Conservation (phyloP, 2,797 vertebrate genomes). For the Limosa lapponica region DNA sequence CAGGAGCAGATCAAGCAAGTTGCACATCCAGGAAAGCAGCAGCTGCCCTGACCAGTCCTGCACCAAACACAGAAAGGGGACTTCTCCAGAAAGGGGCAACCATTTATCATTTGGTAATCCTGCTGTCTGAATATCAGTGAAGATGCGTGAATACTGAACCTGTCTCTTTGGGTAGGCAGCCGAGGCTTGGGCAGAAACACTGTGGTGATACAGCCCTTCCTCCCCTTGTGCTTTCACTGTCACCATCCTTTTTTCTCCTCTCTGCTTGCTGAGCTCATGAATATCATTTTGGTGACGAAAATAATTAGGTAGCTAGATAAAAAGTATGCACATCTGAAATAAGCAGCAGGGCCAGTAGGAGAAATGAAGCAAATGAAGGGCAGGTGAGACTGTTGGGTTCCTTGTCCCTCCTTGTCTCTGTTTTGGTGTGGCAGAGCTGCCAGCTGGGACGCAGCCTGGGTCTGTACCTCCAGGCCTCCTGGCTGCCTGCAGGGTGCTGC, state of each 20-base stretch:
- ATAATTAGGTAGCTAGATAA: neutral
- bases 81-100: neutral
- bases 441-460: neutral
- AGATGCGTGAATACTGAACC: neutral
- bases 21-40: neutral
- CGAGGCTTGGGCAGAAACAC: neutral
- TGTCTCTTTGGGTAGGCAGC: neutral
- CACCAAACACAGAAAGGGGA: fast-evolving
- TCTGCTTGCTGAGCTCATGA: neutral
- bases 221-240: neutral
- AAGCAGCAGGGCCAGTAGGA: neutral
- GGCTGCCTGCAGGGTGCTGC: neutral
- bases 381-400: neutral
- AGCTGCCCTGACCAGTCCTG: neutral
- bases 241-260: neutral
- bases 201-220: neutral
- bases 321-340: neutral
- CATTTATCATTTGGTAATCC: neutral
- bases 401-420: neutral
- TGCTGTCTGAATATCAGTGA: neutral
- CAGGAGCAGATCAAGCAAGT: neutral
- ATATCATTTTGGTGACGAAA: neutral
- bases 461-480: neutral
- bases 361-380: neutral
- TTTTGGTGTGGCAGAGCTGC: neutral